Base-by-base conservation (phyloP, 2,113 vertebrate genomes). In the Dromiciops gliroides region DNA sequence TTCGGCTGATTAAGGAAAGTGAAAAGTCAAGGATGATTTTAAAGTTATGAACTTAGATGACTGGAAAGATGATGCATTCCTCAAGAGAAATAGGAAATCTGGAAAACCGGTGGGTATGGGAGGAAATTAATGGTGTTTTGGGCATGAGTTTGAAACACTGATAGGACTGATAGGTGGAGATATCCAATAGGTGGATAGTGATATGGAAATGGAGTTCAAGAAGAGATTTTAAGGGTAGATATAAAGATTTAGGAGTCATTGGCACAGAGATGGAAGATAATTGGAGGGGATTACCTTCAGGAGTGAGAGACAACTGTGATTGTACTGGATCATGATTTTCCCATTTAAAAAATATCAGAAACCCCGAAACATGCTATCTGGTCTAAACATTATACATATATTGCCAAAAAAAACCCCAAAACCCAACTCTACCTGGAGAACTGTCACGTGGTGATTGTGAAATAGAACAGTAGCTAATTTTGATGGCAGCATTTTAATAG, bases 391-490 rank as follows among this genome's bases (percentile, higher is more conserved):
- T 44, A 83, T 83, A 83, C 37, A 83, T n/a, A 44, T 44, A 83
- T 22, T 37, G 11, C 12, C 28, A 56, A 56, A 56, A 60, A 60
- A 37, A 26, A 95, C 51, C 94, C 60, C 50, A 90, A 28, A 3
- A 56, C 49, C 67, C 89, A 95, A 91, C 93, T 16, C 60, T 98
- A 99, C 99, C 99, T 99, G 99, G 48, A 99, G 97, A 92, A 99
- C 97, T 0, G 99, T 99, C 22, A 99, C 99, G 8, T 53, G 98
- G 96, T 99, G 99, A 60, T 88, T 95, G n/a, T 95, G 97, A 96
- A 99, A 99, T 0, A 99, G 98, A 94, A 98, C 97, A 8, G 96
- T 90, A 56, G 99, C 98, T 53, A 99, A 98, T 91, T 98, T 98
- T 51, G 93, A 47, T 0, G 99, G 99, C 94, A 98, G 98, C 98